These are phyloP conservation scores for Telmatochromis sp. DNA, from an alignment of 2,113 vertebrate species.

Conservation along the genomic window DNA sequence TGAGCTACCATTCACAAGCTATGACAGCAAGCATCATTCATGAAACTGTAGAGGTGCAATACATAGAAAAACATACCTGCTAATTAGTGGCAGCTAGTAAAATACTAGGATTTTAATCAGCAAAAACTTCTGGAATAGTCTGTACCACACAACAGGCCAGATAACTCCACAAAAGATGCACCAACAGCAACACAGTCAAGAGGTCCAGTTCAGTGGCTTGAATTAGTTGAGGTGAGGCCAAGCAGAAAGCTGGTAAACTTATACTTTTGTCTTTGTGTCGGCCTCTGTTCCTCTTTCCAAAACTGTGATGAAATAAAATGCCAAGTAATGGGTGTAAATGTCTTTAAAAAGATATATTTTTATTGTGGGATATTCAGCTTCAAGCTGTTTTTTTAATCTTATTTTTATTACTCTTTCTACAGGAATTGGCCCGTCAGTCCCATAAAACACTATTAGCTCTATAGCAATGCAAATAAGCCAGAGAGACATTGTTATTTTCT, in stretches of 20 bases:
- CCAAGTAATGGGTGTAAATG: neutral
- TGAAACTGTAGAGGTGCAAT: neutral
- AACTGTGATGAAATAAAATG: neutral
- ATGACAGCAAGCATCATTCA: neutral
- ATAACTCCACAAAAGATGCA: neutral
- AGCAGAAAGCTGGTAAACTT: neutral
- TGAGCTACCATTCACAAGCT: neutral
- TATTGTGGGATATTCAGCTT: neutral
- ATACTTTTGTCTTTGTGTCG: neutral
- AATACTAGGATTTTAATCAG: neutral
- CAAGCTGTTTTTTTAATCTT: neutral
- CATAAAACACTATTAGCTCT: neutral
- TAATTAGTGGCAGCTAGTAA: neutral
- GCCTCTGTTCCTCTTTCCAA: neutral
- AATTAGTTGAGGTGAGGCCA: neutral
- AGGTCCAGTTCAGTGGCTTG: neutral
- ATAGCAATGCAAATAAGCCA: conserved; percentile 22
- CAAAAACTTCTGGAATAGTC: neutral
- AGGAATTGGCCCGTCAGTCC: neutral
- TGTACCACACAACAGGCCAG: neutral
- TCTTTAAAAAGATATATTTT: neutral
- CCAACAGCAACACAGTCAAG: neutral
- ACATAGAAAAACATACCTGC: neutral
- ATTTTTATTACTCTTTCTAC: neutral
- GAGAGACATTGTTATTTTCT: conserved; percentile 8